Conservation (phyloP, 30 jellyfish, hydroid and myxozoan genomes). For the Turritopsis rubra region DNA sequence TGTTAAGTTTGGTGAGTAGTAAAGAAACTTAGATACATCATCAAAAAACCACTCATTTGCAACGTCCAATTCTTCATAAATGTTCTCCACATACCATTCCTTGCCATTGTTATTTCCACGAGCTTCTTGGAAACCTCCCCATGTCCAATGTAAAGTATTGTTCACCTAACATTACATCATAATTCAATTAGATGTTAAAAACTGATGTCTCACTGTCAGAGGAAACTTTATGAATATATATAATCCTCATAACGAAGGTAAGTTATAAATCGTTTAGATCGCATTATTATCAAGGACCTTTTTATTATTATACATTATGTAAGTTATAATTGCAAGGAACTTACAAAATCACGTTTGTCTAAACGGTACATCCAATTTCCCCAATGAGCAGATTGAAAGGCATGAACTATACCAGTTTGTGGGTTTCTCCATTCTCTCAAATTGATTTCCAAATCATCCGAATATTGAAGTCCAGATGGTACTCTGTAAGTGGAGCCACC, state of each 20-base stretch:
- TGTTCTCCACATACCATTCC: conserved; percentile 96
- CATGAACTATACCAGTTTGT: conserved; percentile 91
- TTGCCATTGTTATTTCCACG: conserved; percentile 78
- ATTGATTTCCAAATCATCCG: conserved; percentile 62
- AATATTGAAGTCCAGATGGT: conserved; percentile 81
- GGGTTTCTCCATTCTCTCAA: conserved; percentile 82
- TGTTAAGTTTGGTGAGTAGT: conserved; percentile 65
- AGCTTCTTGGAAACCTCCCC: conserved; percentile 98
- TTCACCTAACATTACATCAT: conserved; percentile 15
- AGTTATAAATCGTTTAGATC: too few relatives aligned
- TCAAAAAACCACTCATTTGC: conserved; percentile 93
- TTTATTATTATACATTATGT: too few relatives aligned
- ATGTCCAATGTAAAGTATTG: conserved; percentile 65
- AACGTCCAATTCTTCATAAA: conserved; percentile 89
- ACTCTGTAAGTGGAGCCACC: conserved; percentile 84
- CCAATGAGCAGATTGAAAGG: conserved; percentile 91
- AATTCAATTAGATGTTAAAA: neutral
- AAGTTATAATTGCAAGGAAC: neutral
- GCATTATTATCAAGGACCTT: too few relatives aligned
- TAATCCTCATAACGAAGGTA: too few relatives aligned
- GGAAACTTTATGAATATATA: too few relatives aligned
- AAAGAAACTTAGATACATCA: conserved; percentile 56
- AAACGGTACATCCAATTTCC: conserved; percentile 90
- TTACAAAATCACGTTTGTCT: conserved; percentile 77
- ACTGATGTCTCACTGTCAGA: too few relatives aligned